phyloP scores from a whole-genome alignment of 2,113 vertebrate species.

The Petroica traversi region DNA sequence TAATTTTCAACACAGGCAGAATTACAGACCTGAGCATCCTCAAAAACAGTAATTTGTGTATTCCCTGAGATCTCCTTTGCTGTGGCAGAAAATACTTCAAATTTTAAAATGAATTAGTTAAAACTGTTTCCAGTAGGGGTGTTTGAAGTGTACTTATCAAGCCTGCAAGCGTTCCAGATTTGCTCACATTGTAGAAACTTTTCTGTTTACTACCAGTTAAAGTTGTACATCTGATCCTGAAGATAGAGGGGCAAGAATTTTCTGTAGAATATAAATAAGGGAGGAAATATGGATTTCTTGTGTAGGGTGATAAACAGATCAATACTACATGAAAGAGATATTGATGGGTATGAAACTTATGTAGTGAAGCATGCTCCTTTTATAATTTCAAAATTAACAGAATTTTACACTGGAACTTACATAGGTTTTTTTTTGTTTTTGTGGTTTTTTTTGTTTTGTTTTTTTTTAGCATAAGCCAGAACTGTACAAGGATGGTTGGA shows the following conservation, averaged over 20 bases:
- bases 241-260: background rate
- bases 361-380: conserved; percentile 5
- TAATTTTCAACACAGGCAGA: background rate
- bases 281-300: conserved; percentile 51
- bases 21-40: background rate
- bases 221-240: background rate
- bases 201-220: background rate
- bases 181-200: background rate
- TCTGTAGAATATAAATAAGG: conserved; percentile 50
- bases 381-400: conserved; percentile 39
- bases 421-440: background rate
- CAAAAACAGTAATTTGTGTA: background rate
- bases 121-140: background rate
- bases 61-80: background rate
- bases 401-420: background rate
- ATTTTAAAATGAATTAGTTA: background rate
- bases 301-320: conserved; percentile 56
- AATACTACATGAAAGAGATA: conserved; percentile 55
- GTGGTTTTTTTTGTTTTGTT: background rate
- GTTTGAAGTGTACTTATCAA: background rate
- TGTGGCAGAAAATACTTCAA: background rate
- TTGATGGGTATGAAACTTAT: background rate
- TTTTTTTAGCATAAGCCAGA: background rate
- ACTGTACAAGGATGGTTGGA: background rate
- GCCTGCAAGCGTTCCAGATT: background rate